Conservation (phyloP, 2,113 vertebrate species). For the Helogale parvula region DNA sequence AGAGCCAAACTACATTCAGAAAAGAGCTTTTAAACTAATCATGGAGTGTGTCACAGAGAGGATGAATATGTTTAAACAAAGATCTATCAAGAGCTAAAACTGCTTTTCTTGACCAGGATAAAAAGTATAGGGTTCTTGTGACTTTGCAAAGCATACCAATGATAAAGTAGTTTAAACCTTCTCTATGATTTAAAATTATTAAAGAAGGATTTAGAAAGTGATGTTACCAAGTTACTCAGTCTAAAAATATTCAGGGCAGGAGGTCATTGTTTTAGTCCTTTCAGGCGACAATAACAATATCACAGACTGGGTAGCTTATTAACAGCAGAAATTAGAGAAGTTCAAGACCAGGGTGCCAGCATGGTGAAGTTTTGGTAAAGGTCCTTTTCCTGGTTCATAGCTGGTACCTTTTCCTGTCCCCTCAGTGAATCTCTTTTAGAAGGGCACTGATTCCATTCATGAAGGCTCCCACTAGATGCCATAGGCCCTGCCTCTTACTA, state of each 20-base stretch:
- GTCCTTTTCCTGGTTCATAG: not conserved
- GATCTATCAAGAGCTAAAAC: not conserved
- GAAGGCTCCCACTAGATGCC: not conserved
- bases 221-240: not conserved
- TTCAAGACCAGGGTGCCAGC: not conserved
- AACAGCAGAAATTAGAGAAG: not conserved
- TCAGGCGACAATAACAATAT: not conserved
- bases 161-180: not conserved
- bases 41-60: not conserved
- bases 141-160: not conserved
- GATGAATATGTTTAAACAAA: not conserved
- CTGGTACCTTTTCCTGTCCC: no score
- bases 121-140: not conserved
- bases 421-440: not conserved
- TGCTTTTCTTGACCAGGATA: not conserved
- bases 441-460: not conserved
- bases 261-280: not conserved
- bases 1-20: not conserved
- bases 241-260: not conserved
- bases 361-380: not conserved
- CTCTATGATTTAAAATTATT: not conserved
- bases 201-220: not conserved
- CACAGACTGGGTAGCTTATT: not conserved
- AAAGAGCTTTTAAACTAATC: not conserved
- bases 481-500: not conserved